Evolutionary conservation across 2,888 invertebrate genomes (phyloP).

Genomic region (Drosophila lacicola): DNA sequence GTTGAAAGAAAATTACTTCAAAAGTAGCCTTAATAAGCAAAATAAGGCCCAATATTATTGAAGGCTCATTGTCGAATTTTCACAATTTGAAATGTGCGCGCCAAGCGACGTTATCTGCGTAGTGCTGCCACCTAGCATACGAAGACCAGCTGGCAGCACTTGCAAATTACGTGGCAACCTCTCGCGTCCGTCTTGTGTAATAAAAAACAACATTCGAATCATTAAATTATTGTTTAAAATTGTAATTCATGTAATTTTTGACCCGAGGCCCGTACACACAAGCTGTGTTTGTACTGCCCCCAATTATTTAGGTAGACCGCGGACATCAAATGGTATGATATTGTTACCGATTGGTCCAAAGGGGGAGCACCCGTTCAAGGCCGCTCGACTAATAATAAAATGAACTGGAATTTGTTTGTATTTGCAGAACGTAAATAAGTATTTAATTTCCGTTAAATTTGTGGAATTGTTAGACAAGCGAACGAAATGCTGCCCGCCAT

Average conservation of each 20-base stretch:
- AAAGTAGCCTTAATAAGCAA: conserved; percentile 5
- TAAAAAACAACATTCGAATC: conserved; percentile 57
- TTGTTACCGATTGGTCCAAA: not conserved
- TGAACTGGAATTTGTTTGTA: conserved; percentile 20
- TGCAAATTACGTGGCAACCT: conserved; percentile 37
- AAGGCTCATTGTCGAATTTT: not conserved
- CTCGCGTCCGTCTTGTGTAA: conserved; percentile 62
- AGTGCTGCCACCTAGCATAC: conserved; percentile 28
- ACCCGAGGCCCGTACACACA: conserved; percentile 16
- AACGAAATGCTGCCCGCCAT: conserved; percentile 82
- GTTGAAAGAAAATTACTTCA: conserved; percentile 15
- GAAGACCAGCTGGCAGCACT: conserved; percentile 24
- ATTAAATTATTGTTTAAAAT: conserved; percentile 60
- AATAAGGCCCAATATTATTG: not conserved
- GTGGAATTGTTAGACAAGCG: conserved; percentile 21
- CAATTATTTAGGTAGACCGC: conserved; percentile 4
- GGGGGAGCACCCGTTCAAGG: conserved; percentile 35
- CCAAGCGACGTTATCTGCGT: conserved; percentile 4
- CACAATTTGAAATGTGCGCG: conserved; percentile 17
- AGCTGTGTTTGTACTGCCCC: conserved; percentile 27
- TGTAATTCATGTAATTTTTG: conserved; percentile 45
- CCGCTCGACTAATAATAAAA: conserved; percentile 23
- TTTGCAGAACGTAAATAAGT: conserved; percentile 30
- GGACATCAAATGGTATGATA: conserved; percentile 49
- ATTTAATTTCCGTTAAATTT: conserved; percentile 13